Evolutionary conservation across 2,797 vertebrate species (phyloP).

Genomic region (Melanotaenia nigrans): DNA sequence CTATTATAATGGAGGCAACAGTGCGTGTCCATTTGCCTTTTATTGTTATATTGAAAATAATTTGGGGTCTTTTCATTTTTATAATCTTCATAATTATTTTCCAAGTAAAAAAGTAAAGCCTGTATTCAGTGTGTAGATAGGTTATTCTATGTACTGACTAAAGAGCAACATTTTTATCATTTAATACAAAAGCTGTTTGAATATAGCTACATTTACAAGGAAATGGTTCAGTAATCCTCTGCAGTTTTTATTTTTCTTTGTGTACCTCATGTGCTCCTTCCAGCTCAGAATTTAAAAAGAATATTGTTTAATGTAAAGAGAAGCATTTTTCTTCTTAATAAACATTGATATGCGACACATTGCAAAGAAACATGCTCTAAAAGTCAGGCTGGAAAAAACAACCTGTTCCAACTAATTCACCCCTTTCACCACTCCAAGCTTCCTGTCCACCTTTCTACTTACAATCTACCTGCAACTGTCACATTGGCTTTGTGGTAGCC

Average conservation of each 20-base stretch:
- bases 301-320: conserved; percentile 40
- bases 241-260: conserved; percentile 14
- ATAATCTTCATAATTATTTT: conserved; percentile 14
- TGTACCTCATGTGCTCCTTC: conserved; percentile 4
- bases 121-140: background rate
- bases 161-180: too few relatives aligned
- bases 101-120: conserved; percentile 14
- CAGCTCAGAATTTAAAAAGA: conserved; percentile 24
- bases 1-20: conserved; percentile 11
- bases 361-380: conserved; percentile 26
- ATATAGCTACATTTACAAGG: background rate
- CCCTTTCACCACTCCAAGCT: conserved; percentile 17
- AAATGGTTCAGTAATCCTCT: conserved; percentile 2
- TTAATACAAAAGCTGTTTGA: background rate
- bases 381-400: conserved; percentile 52
- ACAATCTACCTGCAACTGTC: conserved; percentile 75
- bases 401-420: conserved; percentile 24
- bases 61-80: conserved; percentile 14
- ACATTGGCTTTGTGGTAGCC: conserved; percentile 67
- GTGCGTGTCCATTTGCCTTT: background rate
- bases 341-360: conserved; percentile 32
- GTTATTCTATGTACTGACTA: background rate
- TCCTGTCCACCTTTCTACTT: conserved; percentile 51
- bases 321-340: conserved; percentile 41
- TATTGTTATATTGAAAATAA: conserved; percentile 16